Conservation (phyloP, 2,797 vertebrate genomes). For the Phrynocephalus guinanensis region DNA sequence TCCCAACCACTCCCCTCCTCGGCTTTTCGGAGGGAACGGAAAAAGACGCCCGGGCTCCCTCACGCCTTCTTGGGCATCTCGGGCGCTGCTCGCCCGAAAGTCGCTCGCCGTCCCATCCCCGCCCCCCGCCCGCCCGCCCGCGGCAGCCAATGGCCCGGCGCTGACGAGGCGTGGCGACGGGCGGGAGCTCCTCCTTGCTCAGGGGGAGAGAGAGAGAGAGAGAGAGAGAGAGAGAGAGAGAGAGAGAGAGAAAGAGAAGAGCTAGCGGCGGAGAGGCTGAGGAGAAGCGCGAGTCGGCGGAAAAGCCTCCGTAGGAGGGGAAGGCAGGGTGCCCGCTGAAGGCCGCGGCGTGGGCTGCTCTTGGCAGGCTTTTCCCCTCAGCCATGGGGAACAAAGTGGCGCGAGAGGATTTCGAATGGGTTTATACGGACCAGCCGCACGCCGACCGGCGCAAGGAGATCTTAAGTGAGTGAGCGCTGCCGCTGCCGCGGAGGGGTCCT, state of each 20-base stretch:
- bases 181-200: not conserved
- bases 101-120: not conserved
- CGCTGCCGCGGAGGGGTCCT: too few species aligned
- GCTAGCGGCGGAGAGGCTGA: not conserved
- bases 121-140: too few species aligned
- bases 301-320: accelerated
- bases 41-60: too few species aligned
- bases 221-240: too few species aligned
- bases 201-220: too few species aligned
- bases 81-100: not conserved
- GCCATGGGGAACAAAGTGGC: slow-evolving; percentile 88
- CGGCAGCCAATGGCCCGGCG: not conserved
- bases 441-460: slow-evolving; percentile 90
- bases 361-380: not conserved
- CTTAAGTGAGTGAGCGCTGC: slow-evolving; percentile 81
- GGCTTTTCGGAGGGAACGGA: too few species aligned
- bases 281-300: not conserved
- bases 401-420: slow-evolving; percentile 94
- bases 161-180: not conserved
- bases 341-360: not conserved
- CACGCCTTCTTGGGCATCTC: too few species aligned
- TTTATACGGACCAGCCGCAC: slow-evolving; percentile 94
- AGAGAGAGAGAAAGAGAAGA: too few species aligned
- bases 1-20: too few species aligned
- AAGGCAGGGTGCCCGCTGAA: too few species aligned